These are phyloP conservation scores for Tribolium freemani DNA, from an alignment of 2,888 invertebrate genomes.

Conservation along the genomic window DNA sequence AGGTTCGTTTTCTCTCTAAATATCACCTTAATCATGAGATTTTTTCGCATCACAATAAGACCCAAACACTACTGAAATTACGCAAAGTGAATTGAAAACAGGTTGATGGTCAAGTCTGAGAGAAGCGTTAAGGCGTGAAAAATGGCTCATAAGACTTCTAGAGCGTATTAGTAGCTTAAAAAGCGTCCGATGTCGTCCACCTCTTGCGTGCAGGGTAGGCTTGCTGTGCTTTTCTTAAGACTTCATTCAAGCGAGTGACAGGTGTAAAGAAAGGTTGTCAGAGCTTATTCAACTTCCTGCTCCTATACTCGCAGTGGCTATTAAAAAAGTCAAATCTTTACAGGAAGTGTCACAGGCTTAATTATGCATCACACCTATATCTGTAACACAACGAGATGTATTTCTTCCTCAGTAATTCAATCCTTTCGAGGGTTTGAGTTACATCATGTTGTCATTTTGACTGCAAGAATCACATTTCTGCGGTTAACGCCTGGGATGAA, in stretches of 20 bases:
- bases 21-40: slow-evolving; percentile 5
- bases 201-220: slow-evolving; percentile 21
- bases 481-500: slow-evolving; percentile 27
- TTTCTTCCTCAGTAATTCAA: slow-evolving; percentile 27
- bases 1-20: slow-evolving; percentile 18
- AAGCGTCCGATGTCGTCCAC: slow-evolving; percentile 4
- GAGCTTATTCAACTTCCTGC: slow-evolving; percentile 8
- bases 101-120: neutral
- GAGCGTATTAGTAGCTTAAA: slow-evolving; percentile 27
- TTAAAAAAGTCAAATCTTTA: slow-evolving; percentile 4
- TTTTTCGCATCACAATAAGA: no score
- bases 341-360: slow-evolving; percentile 5
- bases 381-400: slow-evolving; percentile 3
- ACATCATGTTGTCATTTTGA: slow-evolving; percentile 14
- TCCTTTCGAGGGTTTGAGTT: slow-evolving; percentile 3
- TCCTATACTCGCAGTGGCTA: neutral
- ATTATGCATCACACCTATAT: slow-evolving; percentile 15
- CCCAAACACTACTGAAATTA: no score
- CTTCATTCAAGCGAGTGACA: slow-evolving; percentile 23
- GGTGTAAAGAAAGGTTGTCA: slow-evolving; percentile 8
- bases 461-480: slow-evolving; percentile 27
- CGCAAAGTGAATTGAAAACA: neutral
- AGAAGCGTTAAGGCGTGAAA: slow-evolving; percentile 33
- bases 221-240: neutral
- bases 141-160: slow-evolving; percentile 35